Evolutionary conservation across 2,113 vertebrate species (phyloP), one percentile per base, ranked within the genome.

Genomic region (Serinus canaria): DNA sequence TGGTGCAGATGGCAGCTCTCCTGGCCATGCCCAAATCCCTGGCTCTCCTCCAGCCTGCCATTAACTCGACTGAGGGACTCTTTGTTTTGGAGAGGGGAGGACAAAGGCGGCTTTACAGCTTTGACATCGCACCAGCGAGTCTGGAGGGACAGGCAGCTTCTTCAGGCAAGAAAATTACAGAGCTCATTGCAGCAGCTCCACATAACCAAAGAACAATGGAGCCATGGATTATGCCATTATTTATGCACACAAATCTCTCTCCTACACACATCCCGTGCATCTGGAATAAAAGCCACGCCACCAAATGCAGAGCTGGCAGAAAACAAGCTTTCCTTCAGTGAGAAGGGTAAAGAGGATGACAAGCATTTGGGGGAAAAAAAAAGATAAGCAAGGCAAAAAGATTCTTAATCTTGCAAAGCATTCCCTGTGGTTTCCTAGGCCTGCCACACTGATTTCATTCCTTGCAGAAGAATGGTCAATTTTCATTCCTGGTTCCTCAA

Each of bases 111-210:
- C 93, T 89, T 97, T 82, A 22, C 52, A 94, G 76, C 55, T 6
- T 3, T 68, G 7, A 31, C 83, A 13, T 78, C 60, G 39, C 59
- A 83, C 91, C 69, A 44, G 81, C 43, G 46, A 60, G 87, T 91
- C 89, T 87, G 95, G 84, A 94, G 94, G 92, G 93, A 95, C 94
- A 82, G 87, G 95, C 87, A 66, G 94, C 83, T 96, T 92, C 92
- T 96, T 81, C 92, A 94, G 94, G 94, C 92, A 92, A 96, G 88
- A 94, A 80, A 95, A 96, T 94, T 79, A 95, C 94, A 95, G 94
- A 95, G 94, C 94, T 97, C 95, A 95, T 95, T 96, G 85, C 94
- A 94, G 93, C 89, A 83, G 81, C 95, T 95, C 93, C 76, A 53
- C 90, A 89, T 75, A 87, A 85, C 6, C 24, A 12, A 46, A n/a